Evolutionary conservation across 1,140 invertebrate genomes (phyloP).

Genomic region (Oedothorax gibbosus): DNA sequence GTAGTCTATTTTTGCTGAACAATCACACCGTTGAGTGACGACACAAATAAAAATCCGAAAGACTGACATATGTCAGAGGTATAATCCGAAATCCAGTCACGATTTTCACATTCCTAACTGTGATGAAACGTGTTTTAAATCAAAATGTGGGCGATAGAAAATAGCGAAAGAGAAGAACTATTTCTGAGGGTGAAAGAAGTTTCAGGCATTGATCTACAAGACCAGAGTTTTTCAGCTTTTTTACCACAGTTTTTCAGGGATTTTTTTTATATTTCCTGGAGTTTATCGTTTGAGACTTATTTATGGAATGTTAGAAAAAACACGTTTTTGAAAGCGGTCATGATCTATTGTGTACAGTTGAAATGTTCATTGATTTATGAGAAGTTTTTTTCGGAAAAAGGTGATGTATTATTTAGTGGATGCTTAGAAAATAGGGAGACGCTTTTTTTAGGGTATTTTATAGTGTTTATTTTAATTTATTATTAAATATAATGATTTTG

Average conservation of each 20-base stretch:
- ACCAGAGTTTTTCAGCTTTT: no score
- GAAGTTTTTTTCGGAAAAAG: not conserved
- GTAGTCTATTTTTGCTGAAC: not conserved
- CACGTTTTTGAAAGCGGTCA: slow-evolving; percentile 7
- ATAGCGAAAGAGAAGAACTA: slow-evolving; percentile 27
- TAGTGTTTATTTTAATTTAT: no score
- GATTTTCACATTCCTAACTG: slow-evolving; percentile 39
- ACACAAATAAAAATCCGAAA: not conserved
- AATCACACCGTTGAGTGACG: slow-evolving; percentile 14
- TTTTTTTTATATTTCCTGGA: slow-evolving; percentile 8
- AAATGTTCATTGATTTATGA: slow-evolving; percentile 4
- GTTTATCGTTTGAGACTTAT: slow-evolving; percentile 32
- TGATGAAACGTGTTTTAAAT: slow-evolving; percentile 40
- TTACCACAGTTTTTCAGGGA: not conserved
- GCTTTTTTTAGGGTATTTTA: no score
- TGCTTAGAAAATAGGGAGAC: no score
- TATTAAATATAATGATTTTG: no score
- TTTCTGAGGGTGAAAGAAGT: slow-evolving; percentile 16
- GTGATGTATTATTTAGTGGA: no score
- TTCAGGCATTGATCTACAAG: slow-evolving; percentile 35
- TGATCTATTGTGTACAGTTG: slow-evolving; percentile 34
- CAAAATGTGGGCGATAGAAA: slow-evolving; percentile 18
- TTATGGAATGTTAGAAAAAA: slow-evolving; percentile 41
- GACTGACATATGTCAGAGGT: slow-evolving; percentile 25
- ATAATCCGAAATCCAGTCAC: slow-evolving; percentile 29